Evolutionary conservation across 2,888 invertebrate species (phyloP).

Genomic region (Melolontha melolontha): DNA sequence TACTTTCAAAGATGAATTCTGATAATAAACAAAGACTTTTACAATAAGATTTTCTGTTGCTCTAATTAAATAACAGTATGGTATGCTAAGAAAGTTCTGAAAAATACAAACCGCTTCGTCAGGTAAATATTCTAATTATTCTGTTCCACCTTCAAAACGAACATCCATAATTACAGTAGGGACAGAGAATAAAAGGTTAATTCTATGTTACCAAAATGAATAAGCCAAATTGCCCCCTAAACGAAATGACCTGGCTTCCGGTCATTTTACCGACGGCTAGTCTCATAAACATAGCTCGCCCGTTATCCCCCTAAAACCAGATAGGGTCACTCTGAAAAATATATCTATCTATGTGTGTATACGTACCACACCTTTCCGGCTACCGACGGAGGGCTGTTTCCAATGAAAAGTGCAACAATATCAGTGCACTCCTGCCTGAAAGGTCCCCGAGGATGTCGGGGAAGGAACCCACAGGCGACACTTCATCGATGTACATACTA

Average conservation of each 20-base stretch:
- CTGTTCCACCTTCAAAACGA: no score
- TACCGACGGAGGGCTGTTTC: neutral
- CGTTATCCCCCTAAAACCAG: slow-evolving; percentile 5
- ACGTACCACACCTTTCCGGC: slow-evolving; percentile 2
- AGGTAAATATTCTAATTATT: no score
- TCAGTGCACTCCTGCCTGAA: slow-evolving; percentile 31
- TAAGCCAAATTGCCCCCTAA: slow-evolving; percentile 13
- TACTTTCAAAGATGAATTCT: no score
- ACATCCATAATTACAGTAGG: neutral
- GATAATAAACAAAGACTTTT: no score
- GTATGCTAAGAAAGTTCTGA: no score
- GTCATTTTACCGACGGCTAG: neutral
- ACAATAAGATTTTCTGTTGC: no score
- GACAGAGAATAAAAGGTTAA: slow-evolving; percentile 8
- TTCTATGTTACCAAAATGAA: neutral
- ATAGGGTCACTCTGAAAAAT: slow-evolving; percentile 10
- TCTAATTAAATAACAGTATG: no score
- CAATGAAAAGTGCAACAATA: slow-evolving; percentile 22
- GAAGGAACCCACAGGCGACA: slow-evolving; percentile 26
- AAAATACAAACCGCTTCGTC: no score
- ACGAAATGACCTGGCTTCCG: slow-evolving; percentile 4
- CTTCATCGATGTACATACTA: slow-evolving; percentile 14
- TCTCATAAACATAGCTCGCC: slow-evolving; percentile 3
- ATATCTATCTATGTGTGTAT: neutral
- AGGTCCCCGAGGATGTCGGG: slow-evolving; percentile 21